Evolutionary conservation across 2,113 vertebrate genomes (phyloP).

Genomic region (Eubucco bourcierii): DNA sequence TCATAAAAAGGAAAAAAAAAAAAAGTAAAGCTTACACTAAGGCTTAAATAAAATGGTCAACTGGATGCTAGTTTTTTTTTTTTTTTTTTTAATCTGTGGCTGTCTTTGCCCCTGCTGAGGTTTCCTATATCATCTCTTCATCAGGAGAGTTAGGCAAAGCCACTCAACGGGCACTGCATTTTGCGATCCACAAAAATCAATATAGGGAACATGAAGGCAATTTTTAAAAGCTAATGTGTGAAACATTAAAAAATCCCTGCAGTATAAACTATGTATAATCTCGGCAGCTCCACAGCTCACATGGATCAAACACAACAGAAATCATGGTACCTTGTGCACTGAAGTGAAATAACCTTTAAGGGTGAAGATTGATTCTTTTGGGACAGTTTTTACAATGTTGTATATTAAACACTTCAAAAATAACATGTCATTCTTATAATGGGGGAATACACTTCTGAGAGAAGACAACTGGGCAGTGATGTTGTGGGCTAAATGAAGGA

Average conservation of each 20-base stretch:
- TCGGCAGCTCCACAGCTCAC: slow-evolving; percentile 19
- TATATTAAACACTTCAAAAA: slow-evolving; percentile 36
- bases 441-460: slow-evolving; percentile 4
- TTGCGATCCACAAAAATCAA: slow-evolving; percentile 45
- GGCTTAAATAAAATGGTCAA: slow-evolving; percentile 40
- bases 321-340: not conserved
- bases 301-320: slow-evolving; percentile 36
- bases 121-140: slow-evolving; percentile 50
- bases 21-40: not conserved
- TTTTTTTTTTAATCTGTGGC: slow-evolving; percentile 9
- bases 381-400: slow-evolving; percentile 31
- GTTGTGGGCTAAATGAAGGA: not conserved
- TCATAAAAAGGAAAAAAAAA: not conserved
- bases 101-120: slow-evolving; percentile 34
- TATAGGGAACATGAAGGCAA: slow-evolving; percentile 21
- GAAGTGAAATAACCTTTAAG: slow-evolving; percentile 47
- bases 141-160: slow-evolving; percentile 18
- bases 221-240: slow-evolving; percentile 56
- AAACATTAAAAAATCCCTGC: slow-evolving; percentile 58
- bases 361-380: slow-evolving; percentile 9
- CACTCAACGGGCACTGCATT: not conserved
- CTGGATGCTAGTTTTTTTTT: not conserved
- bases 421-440: not conserved
- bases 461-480: not conserved
- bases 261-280: slow-evolving; percentile 40